phyloP scores from a whole-genome alignment of 2,797 vertebrate genomes.

The Hypotaenidia okinawae region DNA sequence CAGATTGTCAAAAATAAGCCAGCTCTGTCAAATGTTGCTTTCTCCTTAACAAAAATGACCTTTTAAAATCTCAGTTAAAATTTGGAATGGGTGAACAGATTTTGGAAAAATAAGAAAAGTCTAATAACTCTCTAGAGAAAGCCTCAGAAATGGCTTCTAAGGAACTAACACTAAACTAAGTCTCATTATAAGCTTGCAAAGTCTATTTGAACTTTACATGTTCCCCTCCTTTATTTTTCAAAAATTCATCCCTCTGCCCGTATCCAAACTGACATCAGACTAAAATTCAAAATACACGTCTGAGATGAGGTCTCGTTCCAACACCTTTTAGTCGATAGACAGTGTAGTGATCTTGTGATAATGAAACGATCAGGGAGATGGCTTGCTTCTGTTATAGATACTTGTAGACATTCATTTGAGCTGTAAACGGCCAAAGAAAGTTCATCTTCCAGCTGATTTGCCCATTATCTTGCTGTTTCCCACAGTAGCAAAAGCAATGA shows the following conservation, averaged over 20 bases:
- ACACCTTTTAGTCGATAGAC: not conserved
- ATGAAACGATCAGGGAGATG: not conserved
- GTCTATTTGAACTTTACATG: constrained; percentile 16
- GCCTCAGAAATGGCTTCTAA: constrained; percentile 15
- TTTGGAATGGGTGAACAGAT: not conserved
- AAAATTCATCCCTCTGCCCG: not conserved
- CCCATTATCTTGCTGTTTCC: not conserved
- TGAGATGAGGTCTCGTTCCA: not conserved
- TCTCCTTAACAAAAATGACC: not conserved
- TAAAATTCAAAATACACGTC: not conserved
- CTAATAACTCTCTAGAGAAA: constrained; percentile 23
- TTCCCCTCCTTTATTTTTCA: not conserved
- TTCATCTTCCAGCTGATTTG: not conserved
- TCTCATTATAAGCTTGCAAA: not conserved
- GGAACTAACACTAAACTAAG: not conserved
- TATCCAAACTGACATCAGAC: not conserved
- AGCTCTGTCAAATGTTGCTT: not conserved
- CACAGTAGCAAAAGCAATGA: not conserved
- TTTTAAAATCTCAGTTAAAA: constrained; percentile 8
- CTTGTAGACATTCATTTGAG: not conserved
- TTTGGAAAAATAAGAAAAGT: not conserved
- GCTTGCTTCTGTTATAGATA: not conserved
- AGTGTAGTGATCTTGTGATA: not conserved
- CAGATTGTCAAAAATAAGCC: not conserved
- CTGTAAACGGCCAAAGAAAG: not conserved